Conservation (phyloP, 2,797 vertebrate genomes). For the Gallinago solitaria region DNA sequence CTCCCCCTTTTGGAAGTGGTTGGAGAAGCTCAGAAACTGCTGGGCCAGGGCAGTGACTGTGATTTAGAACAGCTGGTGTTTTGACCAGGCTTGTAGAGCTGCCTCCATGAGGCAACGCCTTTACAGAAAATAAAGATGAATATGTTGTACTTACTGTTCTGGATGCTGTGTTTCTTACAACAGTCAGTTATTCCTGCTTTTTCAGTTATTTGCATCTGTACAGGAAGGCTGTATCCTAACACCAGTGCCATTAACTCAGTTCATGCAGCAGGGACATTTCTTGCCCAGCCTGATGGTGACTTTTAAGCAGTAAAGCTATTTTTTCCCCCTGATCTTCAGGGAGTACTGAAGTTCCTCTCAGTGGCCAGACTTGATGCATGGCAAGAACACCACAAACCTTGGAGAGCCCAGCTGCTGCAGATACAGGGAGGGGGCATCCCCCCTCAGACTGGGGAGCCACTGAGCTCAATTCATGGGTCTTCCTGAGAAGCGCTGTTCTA, state of each 20-base stretch:
- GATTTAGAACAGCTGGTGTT: background rate
- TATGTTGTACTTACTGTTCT: background rate
- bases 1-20: background rate
- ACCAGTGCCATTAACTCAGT: background rate
- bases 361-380: background rate
- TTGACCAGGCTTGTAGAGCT: background rate
- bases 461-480: rapidly evolving
- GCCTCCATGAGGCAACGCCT: background rate
- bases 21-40: background rate
- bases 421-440: rapidly evolving
- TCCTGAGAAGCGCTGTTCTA: rapidly evolving
- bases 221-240: background rate
- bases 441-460: rapidly evolving
- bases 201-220: background rate
- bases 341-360: background rate
- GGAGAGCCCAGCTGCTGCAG: background rate
- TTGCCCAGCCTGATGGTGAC: background rate
- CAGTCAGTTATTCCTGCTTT: background rate
- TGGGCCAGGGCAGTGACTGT: background rate
- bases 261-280: background rate
- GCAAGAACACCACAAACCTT: background rate
- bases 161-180: background rate
- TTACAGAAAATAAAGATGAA: slow-evolving; percentile 36
- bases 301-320: background rate
- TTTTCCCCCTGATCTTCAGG: background rate